Evolutionary conservation across 2,888 invertebrate genomes (phyloP), one percentile per base, ranked within the genome.

Genomic region (Formica aserva): DNA sequence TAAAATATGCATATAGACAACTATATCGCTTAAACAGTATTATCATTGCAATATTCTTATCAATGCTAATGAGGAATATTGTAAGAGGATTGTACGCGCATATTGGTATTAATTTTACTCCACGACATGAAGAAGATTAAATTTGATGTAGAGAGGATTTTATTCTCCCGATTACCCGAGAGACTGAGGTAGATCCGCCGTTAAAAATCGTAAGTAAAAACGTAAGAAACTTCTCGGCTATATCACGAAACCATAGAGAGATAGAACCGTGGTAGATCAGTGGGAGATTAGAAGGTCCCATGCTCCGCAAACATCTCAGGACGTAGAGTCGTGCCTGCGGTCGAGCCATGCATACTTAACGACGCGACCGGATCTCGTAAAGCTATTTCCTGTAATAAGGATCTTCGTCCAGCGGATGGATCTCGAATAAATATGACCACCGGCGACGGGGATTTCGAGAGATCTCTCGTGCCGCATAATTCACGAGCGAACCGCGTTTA

Each of bases 371-470:
- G 76, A 84, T 81, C 84, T 84, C 63, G 69, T 60, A 71, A 87
- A 87, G 86, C 84, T 84, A 87, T 91, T 91, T 91, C 90, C 90
- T 90, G 87, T 91, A 91, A 91, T 90, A 90, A 91, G 91, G 84
- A 90, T 90, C 90, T 76, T 80, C 87, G 81, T 86, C 62, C 84
- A 63, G 87, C 81, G 71, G 75, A 48, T 52, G 88, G 74, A 88
- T 66, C 81, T 84, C 60, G 85, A 82, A 74, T 60, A 66, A 78
- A 67, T 60, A 83, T 55, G 76, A 80, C 71, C 84, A 69, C 72
- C 72, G 78, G 55, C 75, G 67, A 26, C 13, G 60, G 57, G 66
- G 55, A 13, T 52, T 52, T 41, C 74, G 69, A 29, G 57, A 78
- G 71, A 52, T 52, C 57, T 26, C 71, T 26, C 71, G 66, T 72